Percentiles rank a stretch among this genome's conserved stretches.
Conservation (phyloP, 2,797 vertebrate species). For the Pseudochaenichthys georgianus region DNA sequence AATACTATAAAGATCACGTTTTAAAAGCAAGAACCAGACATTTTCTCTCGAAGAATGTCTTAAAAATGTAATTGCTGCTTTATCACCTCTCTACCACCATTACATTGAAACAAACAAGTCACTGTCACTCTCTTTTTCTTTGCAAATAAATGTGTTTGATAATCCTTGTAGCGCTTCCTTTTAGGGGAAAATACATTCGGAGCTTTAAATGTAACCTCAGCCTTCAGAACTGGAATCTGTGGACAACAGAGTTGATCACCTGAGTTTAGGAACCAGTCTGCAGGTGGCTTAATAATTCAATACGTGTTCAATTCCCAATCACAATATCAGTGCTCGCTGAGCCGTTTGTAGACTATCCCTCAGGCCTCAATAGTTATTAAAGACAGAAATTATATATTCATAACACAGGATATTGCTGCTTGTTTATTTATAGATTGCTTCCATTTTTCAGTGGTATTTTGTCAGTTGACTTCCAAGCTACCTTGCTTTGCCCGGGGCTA, state of each 20-base stretch:
- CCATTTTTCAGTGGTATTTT: conserved; percentile 91
- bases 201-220: conserved; percentile 40
- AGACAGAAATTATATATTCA: conserved; percentile 96
- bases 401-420: conserved; percentile 94
- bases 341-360: conserved; percentile 88
- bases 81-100: not conserved
- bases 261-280: conserved; percentile 66
- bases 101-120: not conserved
- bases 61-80: not conserved
- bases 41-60: not conserved
- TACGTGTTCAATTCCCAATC: conserved; percentile 83
- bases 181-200: not conserved
- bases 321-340: conserved; percentile 88
- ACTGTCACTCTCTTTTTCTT: not conserved
- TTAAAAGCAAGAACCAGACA: not conserved
- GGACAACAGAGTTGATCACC: conserved; percentile 57
- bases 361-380: conserved; percentile 92
- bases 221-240: conserved; percentile 48
- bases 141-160: not conserved
- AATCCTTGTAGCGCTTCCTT: not conserved
- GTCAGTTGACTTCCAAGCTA: conserved; percentile 90
- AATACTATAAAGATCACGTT: not conserved
- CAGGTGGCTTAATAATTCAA: conserved; percentile 86
- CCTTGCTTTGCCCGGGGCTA: conserved; percentile 85
- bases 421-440: conserved; percentile 95